A percentile compares a stretch with the other conserved stretches of the same genome.
Evolutionary conservation across 2,888 invertebrate species (phyloP).

Genomic region (Pandemis corylana): DNA sequence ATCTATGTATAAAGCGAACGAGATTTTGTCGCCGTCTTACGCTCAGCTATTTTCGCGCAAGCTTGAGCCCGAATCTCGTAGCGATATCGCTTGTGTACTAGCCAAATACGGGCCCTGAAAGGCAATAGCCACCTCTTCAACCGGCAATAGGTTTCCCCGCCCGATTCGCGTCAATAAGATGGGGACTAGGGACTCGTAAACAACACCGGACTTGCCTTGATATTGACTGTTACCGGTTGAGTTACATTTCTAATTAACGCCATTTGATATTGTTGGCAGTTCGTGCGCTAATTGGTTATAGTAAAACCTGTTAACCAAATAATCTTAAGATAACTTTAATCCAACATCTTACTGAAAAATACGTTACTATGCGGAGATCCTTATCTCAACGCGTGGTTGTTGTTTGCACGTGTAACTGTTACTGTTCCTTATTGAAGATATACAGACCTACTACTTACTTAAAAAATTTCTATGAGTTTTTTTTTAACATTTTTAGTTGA

Average conservation of each 20-base stretch:
- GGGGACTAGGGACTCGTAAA: neutral
- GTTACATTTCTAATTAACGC: constrained; percentile 11
- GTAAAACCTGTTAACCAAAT: too few species aligned
- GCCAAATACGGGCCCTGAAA: neutral
- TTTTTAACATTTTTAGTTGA: too few species aligned
- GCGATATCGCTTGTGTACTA: neutral
- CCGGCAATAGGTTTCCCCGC: neutral
- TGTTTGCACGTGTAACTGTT: too few species aligned
- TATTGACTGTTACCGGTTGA: neutral
- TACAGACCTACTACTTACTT: too few species aligned
- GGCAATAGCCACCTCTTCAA: constrained; percentile 1
- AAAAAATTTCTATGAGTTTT: too few species aligned
- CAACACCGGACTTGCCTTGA: neutral
- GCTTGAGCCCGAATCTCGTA: neutral
- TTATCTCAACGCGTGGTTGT: too few species aligned
- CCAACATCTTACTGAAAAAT: too few species aligned
- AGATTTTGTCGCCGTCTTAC: neutral
- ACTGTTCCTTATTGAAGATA: too few species aligned
- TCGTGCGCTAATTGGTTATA: neutral
- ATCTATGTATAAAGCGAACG: neutral
- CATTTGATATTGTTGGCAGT: neutral
- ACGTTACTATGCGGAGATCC: too few species aligned
- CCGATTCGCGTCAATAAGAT: constrained; percentile 2
- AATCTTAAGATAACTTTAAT: too few species aligned
- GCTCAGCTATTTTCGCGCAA: neutral